Conservation (phyloP, 2,113 vertebrate species). For the Nothoprocta pentlandii region DNA sequence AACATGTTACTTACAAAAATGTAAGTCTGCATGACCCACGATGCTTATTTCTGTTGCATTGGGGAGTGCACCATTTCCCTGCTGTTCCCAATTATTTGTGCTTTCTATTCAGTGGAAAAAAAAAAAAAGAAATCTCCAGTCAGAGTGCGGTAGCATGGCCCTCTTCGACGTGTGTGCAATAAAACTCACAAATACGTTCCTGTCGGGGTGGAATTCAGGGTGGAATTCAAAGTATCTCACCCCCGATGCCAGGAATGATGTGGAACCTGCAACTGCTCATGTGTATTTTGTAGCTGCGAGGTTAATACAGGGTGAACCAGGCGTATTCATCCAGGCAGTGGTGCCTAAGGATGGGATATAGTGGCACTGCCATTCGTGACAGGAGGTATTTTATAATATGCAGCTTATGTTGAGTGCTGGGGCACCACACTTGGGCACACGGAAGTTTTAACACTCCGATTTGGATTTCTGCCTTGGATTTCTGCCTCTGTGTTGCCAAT, state of each 20-base stretch:
- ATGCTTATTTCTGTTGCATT: not conserved
- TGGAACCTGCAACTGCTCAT: not conserved
- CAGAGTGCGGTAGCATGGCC: not conserved
- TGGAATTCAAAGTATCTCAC: not conserved
- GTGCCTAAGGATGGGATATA: not conserved
- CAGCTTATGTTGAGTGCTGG: not conserved
- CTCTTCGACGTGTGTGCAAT: not conserved
- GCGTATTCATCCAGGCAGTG: not conserved
- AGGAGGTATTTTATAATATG: not conserved
- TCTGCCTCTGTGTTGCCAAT: not conserved
- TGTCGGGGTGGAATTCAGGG: not conserved
- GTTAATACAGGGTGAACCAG: not conserved
- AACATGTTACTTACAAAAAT: not conserved
- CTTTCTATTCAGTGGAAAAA: not conserved
- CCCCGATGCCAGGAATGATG: not conserved
- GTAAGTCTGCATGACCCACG: not conserved
- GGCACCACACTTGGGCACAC: not conserved
- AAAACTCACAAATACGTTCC: not conserved
- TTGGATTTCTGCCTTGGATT: not conserved
- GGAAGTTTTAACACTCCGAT: not conserved
- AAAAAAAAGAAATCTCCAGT: not conserved
- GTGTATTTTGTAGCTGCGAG: not conserved
- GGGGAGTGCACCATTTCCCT: accelerated
- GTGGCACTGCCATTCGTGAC: not conserved
- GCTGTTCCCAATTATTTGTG: not conserved